Evolutionary conservation across 2,797 vertebrate genomes (phyloP), one percentile per base, ranked within the genome.

Genomic region (Zalophus californianus): DNA sequence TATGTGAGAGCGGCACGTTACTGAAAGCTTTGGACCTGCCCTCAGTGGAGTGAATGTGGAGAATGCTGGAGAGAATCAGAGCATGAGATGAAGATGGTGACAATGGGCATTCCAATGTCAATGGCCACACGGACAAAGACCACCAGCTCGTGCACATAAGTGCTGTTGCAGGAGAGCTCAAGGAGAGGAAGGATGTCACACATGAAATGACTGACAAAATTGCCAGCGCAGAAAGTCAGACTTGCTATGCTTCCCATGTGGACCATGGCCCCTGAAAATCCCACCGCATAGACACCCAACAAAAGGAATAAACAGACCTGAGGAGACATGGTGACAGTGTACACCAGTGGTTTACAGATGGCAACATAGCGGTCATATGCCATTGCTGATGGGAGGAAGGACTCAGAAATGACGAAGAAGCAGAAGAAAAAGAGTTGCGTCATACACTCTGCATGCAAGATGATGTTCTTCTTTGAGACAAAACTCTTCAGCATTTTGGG

Each of bases 371-470:
- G 70, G 35, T 98, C 98, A 68, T 95, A 98, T 0, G 97, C 98
- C 98, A 98, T 98, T 0, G 70, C 97, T n/a, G 98, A 97, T 82
- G 98, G 72, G 11, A 98, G 6, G 5, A 98, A 97, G n/a, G 96
- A 96, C 82, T 98, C 98, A n/a, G 97, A 96, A 75, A 93, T 23
- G 20, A 96, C 93, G 72, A 98, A 97, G n/a, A 96, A 96, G 84
- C 95, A 92, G 54, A 98, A 98, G 10, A 98, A 96, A 77, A 96
- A 98, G 11, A 98, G 52, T 9, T 98, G 97, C 48, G 72, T 79
- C 70, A 97, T 66, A 32, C 98, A 98, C 1, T 75, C 96, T 7
- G 78, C 0, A 10, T 96, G 75, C 16, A 84, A 94, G 48, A 98
- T 97, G 20, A 70, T 78, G 62, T 97, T 97, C n/a, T 93, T 94